A percentile compares a stretch with the other conserved stretches of the same genome.
phyloP scores from a whole-genome alignment of 2,113 vertebrate genomes.

The Heterotis niloticus region DNA sequence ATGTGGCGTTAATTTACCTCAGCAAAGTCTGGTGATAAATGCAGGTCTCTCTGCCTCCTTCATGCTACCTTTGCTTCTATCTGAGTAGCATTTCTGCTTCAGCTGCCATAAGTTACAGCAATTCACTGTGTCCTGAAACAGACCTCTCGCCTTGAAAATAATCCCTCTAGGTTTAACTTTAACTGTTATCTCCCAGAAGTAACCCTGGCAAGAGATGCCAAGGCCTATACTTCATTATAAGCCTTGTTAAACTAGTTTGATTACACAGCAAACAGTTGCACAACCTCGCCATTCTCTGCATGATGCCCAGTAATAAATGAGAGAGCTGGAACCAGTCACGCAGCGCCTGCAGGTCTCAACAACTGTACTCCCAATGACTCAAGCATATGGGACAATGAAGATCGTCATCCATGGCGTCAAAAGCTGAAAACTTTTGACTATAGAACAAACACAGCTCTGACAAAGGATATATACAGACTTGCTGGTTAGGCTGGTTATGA shows the following conservation, averaged over 20 bases:
- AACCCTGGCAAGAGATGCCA: background rate
- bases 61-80: background rate
- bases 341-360: conserved; percentile 7
- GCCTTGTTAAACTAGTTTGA: background rate
- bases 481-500: background rate
- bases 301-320: background rate
- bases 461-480: background rate
- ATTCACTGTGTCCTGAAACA: background rate
- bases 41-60: background rate
- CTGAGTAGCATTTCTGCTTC: background rate
- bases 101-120: too few relatives aligned
- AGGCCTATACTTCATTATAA: background rate
- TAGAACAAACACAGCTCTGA: background rate
- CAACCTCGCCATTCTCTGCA: background rate
- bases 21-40: background rate
- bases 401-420: background rate
- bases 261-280: background rate
- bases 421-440: background rate
- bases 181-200: background rate
- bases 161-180: background rate
- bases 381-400: background rate
- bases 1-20: background rate
- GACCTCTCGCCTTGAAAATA: background rate
- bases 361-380: background rate
- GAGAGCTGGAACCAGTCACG: background rate